Base-by-base conservation (phyloP, 2,888 invertebrate species). In the Malthinus flaveolus region DNA sequence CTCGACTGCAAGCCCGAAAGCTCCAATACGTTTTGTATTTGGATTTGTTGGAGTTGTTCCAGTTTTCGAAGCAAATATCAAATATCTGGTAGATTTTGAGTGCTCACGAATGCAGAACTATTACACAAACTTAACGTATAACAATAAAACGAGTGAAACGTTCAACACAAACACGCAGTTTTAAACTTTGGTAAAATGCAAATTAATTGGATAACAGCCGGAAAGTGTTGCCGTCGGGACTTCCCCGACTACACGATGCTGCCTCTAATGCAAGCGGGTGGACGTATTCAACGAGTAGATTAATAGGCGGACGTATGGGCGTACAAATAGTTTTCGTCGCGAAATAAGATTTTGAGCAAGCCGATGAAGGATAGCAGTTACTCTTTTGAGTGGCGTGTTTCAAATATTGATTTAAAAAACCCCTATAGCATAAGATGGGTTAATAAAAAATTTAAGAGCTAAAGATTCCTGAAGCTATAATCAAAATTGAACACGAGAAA, bases 381-480 rank as follows among this genome's bases (percentile, higher is more conserved):
- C n/a, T 23, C 3, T 5, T 23, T 23, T 23, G 3, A 23, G 2
- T 23, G 5, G 5, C 23, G 23, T 5, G 5, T 23, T 23, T 23
- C 23, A 23, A 23, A 23, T 23, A 23, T 3, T 3, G 5, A 23
- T 23, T 23, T 23, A 23, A 23, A 23, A 23, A 23, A 23, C 2
- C 5, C 23, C 23, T n/a, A n/a, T n/a, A 23, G 5, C 23, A 23
- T 53, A 53, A 58, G 56, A 46, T 49, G 34, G 45, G 34, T 53
- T 59, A 62, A 62, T 63, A 63, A 63, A 63, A 63, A 60, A 61
- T 63, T 61, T 52, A 57, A 56, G 54, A 50, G 54, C 53, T 50
- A 23, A 31, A 39, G 36, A 53, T 53, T 49, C 47, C 58, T 52
- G 48, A 49, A 50, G 51, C 50, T 51, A 55, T 59, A 59, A 59